These are phyloP conservation scores for Euphonia xanthogaster DNA, from an alignment of 2,797 vertebrate genomes.

Conservation along the genomic window DNA sequence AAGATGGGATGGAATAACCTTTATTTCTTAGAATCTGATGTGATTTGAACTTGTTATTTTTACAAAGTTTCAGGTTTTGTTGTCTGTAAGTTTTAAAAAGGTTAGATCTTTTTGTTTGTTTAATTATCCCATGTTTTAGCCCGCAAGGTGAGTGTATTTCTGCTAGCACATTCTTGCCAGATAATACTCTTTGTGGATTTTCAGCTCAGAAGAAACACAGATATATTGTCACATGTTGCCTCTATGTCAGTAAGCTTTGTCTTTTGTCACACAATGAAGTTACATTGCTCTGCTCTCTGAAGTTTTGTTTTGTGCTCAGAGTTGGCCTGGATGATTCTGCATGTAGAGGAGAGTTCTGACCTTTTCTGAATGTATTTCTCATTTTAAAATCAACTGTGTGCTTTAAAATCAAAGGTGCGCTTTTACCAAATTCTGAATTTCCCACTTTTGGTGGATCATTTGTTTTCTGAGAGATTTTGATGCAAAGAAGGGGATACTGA, in stretches of 20 bases:
- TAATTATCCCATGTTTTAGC: neutral
- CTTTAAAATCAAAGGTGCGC: too few relatives aligned
- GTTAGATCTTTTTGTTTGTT: neutral
- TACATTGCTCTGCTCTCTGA: neutral
- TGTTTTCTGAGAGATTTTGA: neutral
- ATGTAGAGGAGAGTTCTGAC: neutral
- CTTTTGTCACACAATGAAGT: neutral
- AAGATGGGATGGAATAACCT: neutral
- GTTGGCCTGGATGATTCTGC: neutral
- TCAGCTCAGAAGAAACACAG: neutral
- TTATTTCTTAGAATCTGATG: neutral
- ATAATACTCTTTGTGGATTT: neutral
- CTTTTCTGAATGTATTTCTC: neutral
- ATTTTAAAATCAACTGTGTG: neutral
- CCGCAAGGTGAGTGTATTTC: neutral
- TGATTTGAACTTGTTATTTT: neutral
- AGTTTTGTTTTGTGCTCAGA: neutral
- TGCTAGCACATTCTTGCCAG: neutral
- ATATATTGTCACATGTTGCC: neutral
- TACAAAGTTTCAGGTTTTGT: neutral
- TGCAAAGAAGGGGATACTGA: neutral
- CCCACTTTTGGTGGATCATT: neutral
- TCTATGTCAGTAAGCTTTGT: neutral
- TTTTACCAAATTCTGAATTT: neutral
- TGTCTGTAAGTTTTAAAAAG: neutral